These are phyloP conservation scores for Ceratoteleas bidentatus DNA, from an alignment of 1,140 invertebrate species.

Conservation along the genomic window DNA sequence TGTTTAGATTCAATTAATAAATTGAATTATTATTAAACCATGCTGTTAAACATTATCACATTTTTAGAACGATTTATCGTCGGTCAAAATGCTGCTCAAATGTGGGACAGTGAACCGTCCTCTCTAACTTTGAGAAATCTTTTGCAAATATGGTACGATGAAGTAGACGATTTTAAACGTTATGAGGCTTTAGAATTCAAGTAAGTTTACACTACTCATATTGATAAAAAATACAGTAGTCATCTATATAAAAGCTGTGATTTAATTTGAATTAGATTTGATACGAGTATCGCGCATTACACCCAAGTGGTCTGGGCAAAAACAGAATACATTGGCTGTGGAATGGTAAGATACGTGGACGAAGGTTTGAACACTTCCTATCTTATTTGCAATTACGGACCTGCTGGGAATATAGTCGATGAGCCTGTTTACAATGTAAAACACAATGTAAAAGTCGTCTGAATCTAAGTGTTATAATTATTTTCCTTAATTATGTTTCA, in stretches of 20 bases:
- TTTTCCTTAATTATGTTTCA: too few relatives aligned
- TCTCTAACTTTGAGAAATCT: slow-evolving; percentile 10
- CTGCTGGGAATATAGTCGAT: slow-evolving; percentile 71
- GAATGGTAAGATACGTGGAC: slow-evolving; percentile 45
- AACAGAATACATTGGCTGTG: slow-evolving; percentile 76
- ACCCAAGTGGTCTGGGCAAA: slow-evolving; percentile 73
- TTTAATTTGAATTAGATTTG: not conserved
- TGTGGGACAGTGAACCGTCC: slow-evolving; percentile 6
- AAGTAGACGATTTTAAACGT: slow-evolving; percentile 46
- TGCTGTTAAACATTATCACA: too few relatives aligned
- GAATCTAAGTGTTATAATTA: not conserved
- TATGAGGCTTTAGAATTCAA: slow-evolving; percentile 1
- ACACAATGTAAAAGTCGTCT: slow-evolving; percentile 13
- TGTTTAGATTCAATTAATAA: too few relatives aligned
- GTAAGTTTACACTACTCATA: slow-evolving; percentile 28
- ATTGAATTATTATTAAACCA: too few relatives aligned
- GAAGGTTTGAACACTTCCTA: slow-evolving; percentile 11
- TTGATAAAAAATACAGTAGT: too few relatives aligned
- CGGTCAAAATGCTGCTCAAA: slow-evolving; percentile 61
- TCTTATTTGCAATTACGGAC: slow-evolving; percentile 80
- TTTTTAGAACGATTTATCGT: slow-evolving; percentile 57
- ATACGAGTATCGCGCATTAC: slow-evolving; percentile 68
- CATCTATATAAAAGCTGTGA: too few relatives aligned
- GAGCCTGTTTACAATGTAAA: slow-evolving; percentile 55
- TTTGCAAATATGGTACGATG: slow-evolving; percentile 61